Base-by-base conservation (phyloP, 2,113 vertebrate genomes). In the Alectura lathami region DNA sequence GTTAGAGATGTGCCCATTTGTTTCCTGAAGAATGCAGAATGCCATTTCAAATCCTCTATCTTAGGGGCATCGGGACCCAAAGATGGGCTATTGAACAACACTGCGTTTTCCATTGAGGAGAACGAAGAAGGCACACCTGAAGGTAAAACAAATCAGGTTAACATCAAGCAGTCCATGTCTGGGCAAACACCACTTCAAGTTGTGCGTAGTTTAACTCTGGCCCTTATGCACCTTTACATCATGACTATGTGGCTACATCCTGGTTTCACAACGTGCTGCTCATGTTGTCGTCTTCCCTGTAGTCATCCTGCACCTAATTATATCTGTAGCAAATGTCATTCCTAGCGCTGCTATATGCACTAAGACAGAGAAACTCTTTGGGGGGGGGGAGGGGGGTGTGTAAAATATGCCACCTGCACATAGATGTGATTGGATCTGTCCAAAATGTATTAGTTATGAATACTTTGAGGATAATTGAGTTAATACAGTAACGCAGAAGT, bases 1-100 rank as follows among this genome's bases (percentile, higher is more conserved):
- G 78, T 97, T 77, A 98, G 93, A 9, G 98, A 98, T 7, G 97
- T 96, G 38, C 98, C 98, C 97, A 98, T 98, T 42, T 98, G 98
- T 78, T 98, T 97, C 97, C 98, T 91, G 96, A 98, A 91, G 98
- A 98, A 98, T 0, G 97, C 98, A 0, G 98, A 98, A 81, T 98
- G 97, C 97, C 98, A 98, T 88, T 97, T 98, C 68, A 98, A 79
- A 76, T 98, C 98, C 95, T 98, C 97, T 12, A 98, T 97, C 91
- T 98, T 97, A n/a, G 98, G 98, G 57, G 94, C 97, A 6, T 94
- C 97, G 22, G 98, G 97, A 56, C 97, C 96, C 95, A 98, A 89
- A 2, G 98, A 97, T 0, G 97, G 96, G 63, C 98, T 98, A 47
- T 98, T 98, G 86, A 98, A 98, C 91, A 98, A 90, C 69, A 98